These are phyloP conservation scores for Alosa alosa DNA, from an alignment of 2,113 vertebrate genomes.

Conservation along the genomic window DNA sequence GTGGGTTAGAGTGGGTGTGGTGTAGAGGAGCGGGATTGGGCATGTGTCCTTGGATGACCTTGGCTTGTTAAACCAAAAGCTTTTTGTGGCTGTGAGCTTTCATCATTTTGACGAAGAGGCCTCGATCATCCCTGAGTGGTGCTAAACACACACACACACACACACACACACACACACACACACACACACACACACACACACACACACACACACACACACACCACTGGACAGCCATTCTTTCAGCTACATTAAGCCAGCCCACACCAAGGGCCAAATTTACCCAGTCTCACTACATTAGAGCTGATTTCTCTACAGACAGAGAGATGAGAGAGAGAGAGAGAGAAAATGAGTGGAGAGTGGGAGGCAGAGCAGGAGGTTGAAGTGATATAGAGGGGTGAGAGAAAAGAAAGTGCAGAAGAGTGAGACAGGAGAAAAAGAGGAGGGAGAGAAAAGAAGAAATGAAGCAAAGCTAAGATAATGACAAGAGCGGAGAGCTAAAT, in stretches of 20 bases:
- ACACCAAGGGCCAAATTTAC: conserved; percentile 58
- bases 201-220: conserved; percentile 36
- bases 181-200: conserved; percentile 35
- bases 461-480: not conserved
- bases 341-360: not conserved
- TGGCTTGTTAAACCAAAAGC: not conserved
- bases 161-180: not conserved
- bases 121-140: not conserved
- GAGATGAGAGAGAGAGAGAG: not conserved
- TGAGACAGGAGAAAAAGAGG: not conserved
- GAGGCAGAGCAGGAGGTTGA: not conserved
- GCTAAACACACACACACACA: not conserved
- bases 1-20: not conserved
- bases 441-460: not conserved
- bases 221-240: conserved; percentile 46
- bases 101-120: not conserved
- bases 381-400: not conserved
- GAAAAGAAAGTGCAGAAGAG: not conserved
- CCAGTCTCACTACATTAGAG: conserved; percentile 62
- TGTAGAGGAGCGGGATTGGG: not conserved
- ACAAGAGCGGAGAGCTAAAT: not conserved
- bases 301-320: conserved; percentile 43
- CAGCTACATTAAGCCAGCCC: conserved; percentile 65
- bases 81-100: not conserved
- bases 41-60: conserved; percentile 5